These are phyloP conservation scores for Diorhabda carinulata DNA, from an alignment of 1,140 invertebrate genomes.

Conservation along the genomic window DNA sequence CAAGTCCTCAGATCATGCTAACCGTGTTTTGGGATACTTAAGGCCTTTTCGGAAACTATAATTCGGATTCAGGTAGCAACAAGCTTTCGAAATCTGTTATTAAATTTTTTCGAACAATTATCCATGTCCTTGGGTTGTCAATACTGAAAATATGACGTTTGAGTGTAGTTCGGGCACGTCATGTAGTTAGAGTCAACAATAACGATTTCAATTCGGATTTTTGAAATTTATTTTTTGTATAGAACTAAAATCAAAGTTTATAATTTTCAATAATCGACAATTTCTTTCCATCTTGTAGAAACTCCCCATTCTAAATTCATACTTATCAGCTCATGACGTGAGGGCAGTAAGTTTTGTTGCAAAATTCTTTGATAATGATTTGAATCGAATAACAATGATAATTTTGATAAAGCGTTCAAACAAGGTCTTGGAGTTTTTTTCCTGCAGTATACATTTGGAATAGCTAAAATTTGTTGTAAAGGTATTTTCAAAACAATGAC, in stretches of 20 bases:
- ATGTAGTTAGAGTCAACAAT: too few species aligned
- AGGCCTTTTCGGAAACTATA: too few species aligned
- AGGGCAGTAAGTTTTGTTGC: conserved; percentile 34
- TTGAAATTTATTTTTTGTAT: too few species aligned
- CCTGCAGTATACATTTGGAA: conserved; percentile 1
- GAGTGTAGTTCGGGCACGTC: too few species aligned
- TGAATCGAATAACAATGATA: conserved; percentile 31
- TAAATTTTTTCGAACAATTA: too few species aligned
- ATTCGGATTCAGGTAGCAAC: too few species aligned
- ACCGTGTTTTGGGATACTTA: too few species aligned
- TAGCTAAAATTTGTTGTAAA: conserved; percentile 29
- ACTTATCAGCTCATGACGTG: conserved; percentile 33
- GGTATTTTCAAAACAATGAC: conserved; percentile 25
- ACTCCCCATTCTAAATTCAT: conserved; percentile 40
- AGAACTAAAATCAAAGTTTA: neutral
- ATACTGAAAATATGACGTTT: too few species aligned
- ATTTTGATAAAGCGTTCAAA: conserved; percentile 37
- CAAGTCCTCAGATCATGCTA: too few species aligned
- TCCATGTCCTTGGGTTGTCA: too few species aligned
- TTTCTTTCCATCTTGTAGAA: conserved; percentile 24
- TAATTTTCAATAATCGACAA: neutral
- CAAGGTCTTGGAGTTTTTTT: conserved; percentile 6
- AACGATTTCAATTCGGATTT: too few species aligned
- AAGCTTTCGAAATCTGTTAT: too few species aligned
- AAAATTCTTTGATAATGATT: conserved; percentile 24